Conservation (phyloP, 2,797 vertebrate species). For the Diglossa cyanea region DNA sequence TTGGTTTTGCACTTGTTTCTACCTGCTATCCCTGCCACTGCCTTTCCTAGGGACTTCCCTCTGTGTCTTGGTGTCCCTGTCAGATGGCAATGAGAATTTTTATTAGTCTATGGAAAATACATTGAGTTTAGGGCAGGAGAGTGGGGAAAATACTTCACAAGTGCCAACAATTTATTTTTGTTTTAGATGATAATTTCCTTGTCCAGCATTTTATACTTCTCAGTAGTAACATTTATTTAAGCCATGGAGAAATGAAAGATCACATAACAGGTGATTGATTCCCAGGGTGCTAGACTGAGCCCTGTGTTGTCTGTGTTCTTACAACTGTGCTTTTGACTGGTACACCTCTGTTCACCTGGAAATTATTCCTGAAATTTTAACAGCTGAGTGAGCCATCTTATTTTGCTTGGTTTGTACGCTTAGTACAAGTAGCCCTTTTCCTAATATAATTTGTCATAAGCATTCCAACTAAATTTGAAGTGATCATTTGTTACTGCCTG, state of each 20-base stretch:
- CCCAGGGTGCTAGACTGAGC: background rate
- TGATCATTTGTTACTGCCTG: background rate
- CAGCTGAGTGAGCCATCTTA: background rate
- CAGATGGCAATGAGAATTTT: background rate
- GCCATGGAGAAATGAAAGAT: background rate
- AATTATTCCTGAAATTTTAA: background rate
- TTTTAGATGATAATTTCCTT: background rate
- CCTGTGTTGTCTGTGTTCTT: background rate
- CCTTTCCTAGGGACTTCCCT: background rate
- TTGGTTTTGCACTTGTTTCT: background rate
- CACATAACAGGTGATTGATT: background rate
- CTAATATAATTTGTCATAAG: background rate
- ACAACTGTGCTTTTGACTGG: background rate
- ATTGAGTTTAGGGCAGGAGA: background rate
- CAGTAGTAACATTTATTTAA: background rate
- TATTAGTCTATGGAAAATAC: background rate
- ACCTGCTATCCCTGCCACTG: fast-evolving
- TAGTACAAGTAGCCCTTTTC: background rate
- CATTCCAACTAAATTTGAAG: background rate
- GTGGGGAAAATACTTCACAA: background rate
- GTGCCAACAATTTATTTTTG: background rate
- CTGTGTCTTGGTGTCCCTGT: background rate
- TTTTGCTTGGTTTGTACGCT: background rate
- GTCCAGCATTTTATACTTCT: background rate
- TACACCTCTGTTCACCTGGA: background rate